Base-by-base conservation (phyloP, 30 jellyfish, hydroid and myxozoan species). In the Aurelia sp. region DNA sequence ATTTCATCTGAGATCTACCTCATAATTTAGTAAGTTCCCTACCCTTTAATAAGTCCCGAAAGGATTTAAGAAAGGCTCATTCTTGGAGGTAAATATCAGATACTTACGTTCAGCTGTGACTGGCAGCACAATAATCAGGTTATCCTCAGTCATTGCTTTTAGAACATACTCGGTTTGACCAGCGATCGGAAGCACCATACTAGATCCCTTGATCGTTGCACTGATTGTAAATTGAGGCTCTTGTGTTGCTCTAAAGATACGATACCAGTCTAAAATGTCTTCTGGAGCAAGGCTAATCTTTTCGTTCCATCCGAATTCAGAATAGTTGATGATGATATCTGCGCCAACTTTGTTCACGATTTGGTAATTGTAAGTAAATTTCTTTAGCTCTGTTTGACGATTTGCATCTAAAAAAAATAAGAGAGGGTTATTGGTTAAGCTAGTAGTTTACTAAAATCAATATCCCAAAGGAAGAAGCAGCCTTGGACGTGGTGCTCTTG, bases 291-390 rank as follows among this genome's bases (percentile, higher is more conserved):
- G 85, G 15, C 69, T 62, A 31, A 89, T 78, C 31, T 88, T 78
- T 68, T 95, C 99, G 15, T 53, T 89, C 90, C 97, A 96, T 57
- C 99, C 99, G 72, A 95, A 90, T 57, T 95, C 99, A 55, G 88
- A 78, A 63, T 88, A 90, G 41, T 90, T 18, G 1, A 95, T 85
- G 41, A 76, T 82, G 66, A 95, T 78, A 18, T 90, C 88, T 6
- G 78, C 82, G 13, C 89, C 99, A 35, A 88, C 96, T 12, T 67
- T 81, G 79, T 95, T 95, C 24, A 90, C 91, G 30, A 95, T 74
- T 74, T 95, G 98, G 88, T 89, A 89, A 80, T 95, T 95, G 92
- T 47, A 95, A 30, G 67, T 77, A 66, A 27, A 90, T 57, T 86
- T 90, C 84, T 90, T 90, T 55, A 86, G 57, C 18, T 95, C 99